These are phyloP conservation scores for Hydrochoerus hydrochaeris DNA, from an alignment of 2,113 vertebrate species.

Conservation along the genomic window DNA sequence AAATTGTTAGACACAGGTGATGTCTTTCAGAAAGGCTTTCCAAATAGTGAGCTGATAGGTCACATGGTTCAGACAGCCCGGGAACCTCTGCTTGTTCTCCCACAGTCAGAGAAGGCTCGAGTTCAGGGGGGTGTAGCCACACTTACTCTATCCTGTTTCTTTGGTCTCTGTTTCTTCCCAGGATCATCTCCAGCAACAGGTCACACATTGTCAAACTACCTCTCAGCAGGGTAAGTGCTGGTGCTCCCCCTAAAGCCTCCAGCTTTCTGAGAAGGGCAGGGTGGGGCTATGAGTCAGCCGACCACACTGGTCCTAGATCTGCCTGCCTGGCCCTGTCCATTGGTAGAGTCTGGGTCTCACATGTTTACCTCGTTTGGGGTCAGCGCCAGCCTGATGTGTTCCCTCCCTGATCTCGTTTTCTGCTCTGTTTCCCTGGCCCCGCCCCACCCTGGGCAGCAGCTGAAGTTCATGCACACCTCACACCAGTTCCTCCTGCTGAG, in stretches of 20 bases:
- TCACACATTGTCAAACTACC: slow-evolving; percentile 99
- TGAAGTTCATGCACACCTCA: slow-evolving; percentile 99
- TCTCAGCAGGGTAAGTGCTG: slow-evolving; percentile 96
- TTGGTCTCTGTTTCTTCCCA: slow-evolving; percentile 80
- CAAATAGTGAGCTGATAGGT: background rate
- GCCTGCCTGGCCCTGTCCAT: background rate
- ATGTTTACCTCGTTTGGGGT: slow-evolving; percentile 31
- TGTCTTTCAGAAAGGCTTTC: background rate
- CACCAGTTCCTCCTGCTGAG: slow-evolving; percentile 99
- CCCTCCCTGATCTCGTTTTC: slow-evolving; percentile 76
- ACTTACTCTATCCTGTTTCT: background rate
- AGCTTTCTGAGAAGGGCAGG: background rate
- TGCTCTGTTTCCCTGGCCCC: slow-evolving; percentile 66
- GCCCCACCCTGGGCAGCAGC: slow-evolving; percentile 91
- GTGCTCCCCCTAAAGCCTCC: background rate
- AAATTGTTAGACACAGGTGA: slow-evolving; percentile 16
- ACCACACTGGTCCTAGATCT: background rate
- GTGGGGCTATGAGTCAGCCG: background rate
- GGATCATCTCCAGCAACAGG: slow-evolving; percentile 99
- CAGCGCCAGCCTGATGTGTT: slow-evolving; percentile 20
- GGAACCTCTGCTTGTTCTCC: background rate
- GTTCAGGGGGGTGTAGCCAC: background rate
- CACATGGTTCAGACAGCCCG: background rate
- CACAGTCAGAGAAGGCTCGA: background rate
- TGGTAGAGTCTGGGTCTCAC: background rate